Conservation (phyloP, 2,113 vertebrate species). For the Hucho hucho region DNA sequence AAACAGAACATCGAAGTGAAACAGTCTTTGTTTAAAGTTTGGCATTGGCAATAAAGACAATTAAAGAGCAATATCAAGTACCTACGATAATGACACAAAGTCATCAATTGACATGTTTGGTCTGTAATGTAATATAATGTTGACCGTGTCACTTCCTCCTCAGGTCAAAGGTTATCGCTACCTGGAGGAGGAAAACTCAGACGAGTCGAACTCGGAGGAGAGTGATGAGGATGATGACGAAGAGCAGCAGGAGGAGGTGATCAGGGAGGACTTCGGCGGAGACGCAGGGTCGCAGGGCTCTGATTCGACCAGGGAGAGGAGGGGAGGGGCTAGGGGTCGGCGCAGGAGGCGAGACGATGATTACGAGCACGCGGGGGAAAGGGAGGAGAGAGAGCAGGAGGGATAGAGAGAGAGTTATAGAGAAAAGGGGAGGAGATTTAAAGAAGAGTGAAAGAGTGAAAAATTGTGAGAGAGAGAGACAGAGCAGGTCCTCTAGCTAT, state of each 20-base stretch:
- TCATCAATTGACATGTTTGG: not conserved
- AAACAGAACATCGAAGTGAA: too few species aligned
- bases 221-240: slow-evolving; percentile 47
- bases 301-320: slow-evolving; percentile 44
- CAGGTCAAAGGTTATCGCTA: slow-evolving; percentile 92
- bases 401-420: not conserved
- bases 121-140: not conserved
- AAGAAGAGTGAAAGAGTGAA: not conserved
- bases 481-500: too few species aligned
- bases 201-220: slow-evolving; percentile 77
- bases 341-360: not conserved
- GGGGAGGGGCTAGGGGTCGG: slow-evolving; percentile 22
- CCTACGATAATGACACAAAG: not conserved
- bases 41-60: too few species aligned
- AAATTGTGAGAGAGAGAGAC: not conserved
- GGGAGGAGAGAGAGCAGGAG: slow-evolving; percentile 44
- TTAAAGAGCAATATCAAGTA: too few species aligned
- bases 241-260: slow-evolving; percentile 35
- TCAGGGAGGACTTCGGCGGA: slow-evolving; percentile 18
- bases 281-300: slow-evolving; percentile 32
- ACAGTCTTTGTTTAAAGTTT: too few species aligned
- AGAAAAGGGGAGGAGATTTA: not conserved
- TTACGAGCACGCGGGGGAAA: slow-evolving; percentile 45
- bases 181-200: slow-evolving; percentile 89
- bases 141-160: not conserved